A percentile compares a stretch with the other conserved stretches of the same genome.
phyloP scores from a whole-genome alignment of 2,888 invertebrate species.

The Dynastes grantii region DNA sequence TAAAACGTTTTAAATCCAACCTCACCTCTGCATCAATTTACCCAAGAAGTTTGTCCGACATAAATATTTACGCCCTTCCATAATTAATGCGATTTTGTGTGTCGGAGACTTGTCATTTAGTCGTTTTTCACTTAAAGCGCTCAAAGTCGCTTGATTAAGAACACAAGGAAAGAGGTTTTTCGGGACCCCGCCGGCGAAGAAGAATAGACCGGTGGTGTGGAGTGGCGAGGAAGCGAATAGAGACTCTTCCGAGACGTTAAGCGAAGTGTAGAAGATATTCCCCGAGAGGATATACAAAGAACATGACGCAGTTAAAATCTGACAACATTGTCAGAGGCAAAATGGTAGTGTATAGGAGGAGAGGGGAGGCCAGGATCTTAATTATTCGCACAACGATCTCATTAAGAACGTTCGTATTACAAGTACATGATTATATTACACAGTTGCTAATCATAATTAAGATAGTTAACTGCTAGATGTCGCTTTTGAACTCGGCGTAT shows the following conservation, averaged over 20 bases:
- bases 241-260: constrained; percentile 11
- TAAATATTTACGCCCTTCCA: constrained; percentile 55
- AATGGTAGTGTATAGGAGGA: neutral
- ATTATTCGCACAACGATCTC: constrained; percentile 66
- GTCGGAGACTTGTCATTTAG: constrained; percentile 53
- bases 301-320: constrained; percentile 63
- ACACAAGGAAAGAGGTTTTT: constrained; percentile 43
- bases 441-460: constrained; percentile 52
- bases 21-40: constrained; percentile 42
- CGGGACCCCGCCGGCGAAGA: neutral
- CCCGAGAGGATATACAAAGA: constrained; percentile 54
- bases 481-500: constrained; percentile 32
- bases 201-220: constrained; percentile 18
- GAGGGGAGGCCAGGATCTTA: constrained; percentile 58
- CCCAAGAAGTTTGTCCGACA: constrained; percentile 22
- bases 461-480: constrained; percentile 46
- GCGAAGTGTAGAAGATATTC: constrained; percentile 34
- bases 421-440: constrained; percentile 64
- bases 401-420: constrained; percentile 65
- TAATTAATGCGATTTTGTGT: constrained; percentile 56
- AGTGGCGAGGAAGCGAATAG: neutral
- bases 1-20: constrained; percentile 45
- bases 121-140: constrained; percentile 44
- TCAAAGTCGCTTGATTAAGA: constrained; percentile 52
- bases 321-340: constrained; percentile 64